A percentile compares a stretch with the other conserved stretches of the same genome.
Conservation (phyloP, 2,888 invertebrate species). For the Drosophila flavopinicola region DNA sequence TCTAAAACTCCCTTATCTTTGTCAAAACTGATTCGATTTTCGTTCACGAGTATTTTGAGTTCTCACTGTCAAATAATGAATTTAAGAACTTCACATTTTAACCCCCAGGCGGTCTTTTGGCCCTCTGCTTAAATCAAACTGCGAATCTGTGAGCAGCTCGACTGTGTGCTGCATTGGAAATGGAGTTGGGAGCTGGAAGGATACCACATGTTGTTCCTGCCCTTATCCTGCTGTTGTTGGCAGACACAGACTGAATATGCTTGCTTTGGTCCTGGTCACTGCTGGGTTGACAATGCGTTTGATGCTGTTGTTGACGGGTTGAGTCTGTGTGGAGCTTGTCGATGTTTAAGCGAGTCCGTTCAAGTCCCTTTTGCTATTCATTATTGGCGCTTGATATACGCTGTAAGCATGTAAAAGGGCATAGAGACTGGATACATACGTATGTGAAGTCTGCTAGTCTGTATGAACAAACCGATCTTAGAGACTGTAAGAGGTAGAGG, state of each 20-base stretch:
- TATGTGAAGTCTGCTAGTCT: too few relatives aligned
- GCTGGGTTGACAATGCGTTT: constrained; percentile 56
- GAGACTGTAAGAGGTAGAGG: too few relatives aligned
- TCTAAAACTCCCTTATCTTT: too few relatives aligned
- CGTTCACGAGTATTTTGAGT: too few relatives aligned
- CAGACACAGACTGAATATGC: constrained; percentile 15
- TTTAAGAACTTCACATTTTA: too few relatives aligned
- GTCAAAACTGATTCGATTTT: too few relatives aligned
- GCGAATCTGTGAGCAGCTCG: constrained; percentile 6
- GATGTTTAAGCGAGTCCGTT: constrained; percentile 22
- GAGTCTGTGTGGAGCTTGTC: neutral
- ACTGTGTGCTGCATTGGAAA: constrained; percentile 17
- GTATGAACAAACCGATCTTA: too few relatives aligned
- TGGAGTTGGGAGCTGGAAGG: neutral
- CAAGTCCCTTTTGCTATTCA: constrained; percentile 33
- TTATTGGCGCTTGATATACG: constrained; percentile 32
- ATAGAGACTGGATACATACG: too few relatives aligned
- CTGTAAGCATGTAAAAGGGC: neutral
- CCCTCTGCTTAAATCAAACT: constrained; percentile 8
- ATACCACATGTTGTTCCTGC: neutral
- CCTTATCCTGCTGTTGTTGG: neutral
- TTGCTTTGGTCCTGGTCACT: constrained; percentile 39
- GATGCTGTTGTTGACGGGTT: constrained; percentile 17
- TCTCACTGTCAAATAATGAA: too few relatives aligned
- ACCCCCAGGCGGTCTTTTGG: neutral